Evolutionary conservation across 2,113 vertebrate genomes (phyloP).

Genomic region (Pterocles burchelli): DNA sequence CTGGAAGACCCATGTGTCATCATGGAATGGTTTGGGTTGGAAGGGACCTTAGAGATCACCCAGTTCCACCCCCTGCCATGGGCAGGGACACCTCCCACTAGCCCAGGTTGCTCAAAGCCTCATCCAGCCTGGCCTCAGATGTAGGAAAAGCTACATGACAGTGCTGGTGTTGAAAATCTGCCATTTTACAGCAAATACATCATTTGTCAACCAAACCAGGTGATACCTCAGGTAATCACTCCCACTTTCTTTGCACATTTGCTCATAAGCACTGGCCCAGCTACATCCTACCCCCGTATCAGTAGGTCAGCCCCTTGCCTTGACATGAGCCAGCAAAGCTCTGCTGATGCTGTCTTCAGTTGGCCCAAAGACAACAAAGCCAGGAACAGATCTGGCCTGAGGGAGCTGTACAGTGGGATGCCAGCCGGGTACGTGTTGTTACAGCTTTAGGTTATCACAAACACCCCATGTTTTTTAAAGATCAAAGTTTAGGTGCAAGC

Average conservation of each 20-base stretch:
- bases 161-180: neutral
- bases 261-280: neutral
- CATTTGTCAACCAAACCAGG: accelerated
- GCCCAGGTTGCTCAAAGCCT: no score
- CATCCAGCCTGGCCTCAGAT: neutral
- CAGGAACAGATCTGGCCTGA: accelerated
- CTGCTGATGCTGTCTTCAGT: neutral
- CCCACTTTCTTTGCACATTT: neutral
- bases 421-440: neutral
- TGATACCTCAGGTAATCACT: neutral
- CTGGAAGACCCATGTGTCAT: neutral
- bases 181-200: neutral
- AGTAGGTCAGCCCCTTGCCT: neutral
- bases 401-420: neutral
- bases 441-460: neutral
- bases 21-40: no score
- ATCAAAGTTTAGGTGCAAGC: neutral
- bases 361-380: neutral
- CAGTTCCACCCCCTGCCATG: no score
- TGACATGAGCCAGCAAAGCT: neutral
- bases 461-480: neutral
- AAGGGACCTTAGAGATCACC: no score
- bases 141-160: neutral
- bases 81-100: no score
- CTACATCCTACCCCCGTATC: neutral